phyloP scores from a whole-genome alignment of 2,797 vertebrate species.

The Varecia variegata region DNA sequence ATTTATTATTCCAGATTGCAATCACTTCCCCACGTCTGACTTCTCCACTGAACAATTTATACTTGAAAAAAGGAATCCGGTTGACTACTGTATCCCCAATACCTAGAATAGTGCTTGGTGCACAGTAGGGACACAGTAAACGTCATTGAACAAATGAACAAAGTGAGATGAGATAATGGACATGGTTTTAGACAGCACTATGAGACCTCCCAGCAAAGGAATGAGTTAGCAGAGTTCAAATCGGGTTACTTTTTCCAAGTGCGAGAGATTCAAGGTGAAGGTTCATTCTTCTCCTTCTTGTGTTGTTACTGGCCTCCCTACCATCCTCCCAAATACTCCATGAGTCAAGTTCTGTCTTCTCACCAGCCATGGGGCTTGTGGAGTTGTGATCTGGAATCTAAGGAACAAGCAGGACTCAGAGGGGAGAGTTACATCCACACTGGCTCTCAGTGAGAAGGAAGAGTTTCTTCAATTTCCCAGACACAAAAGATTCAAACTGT shows the following conservation, averaged over 20 bases:
- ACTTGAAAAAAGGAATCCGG: background rate
- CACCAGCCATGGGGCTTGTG: background rate
- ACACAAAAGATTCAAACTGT: background rate
- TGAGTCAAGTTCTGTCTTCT: background rate
- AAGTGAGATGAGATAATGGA: background rate
- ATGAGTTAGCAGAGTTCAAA: background rate
- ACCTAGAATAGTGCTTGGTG: background rate
- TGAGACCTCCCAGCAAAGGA: background rate
- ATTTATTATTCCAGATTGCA: constrained; percentile 9
- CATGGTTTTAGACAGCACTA: background rate
- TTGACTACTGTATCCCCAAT: background rate
- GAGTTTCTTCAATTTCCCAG: background rate
- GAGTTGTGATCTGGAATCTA: background rate
- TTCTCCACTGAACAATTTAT: background rate
- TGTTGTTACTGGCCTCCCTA: background rate
- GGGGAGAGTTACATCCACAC: background rate
- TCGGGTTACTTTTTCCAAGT: background rate
- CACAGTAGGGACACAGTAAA: background rate
- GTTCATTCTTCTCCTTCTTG: background rate
- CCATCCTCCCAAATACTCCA: background rate
- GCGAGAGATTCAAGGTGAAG: background rate
- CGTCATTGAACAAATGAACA: background rate
- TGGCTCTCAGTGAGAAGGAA: background rate
- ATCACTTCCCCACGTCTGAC: background rate
- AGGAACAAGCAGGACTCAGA: background rate